These are phyloP conservation scores for Sarcophilus harrisii DNA, from an alignment of 2,797 vertebrate genomes.

Conservation along the genomic window DNA sequence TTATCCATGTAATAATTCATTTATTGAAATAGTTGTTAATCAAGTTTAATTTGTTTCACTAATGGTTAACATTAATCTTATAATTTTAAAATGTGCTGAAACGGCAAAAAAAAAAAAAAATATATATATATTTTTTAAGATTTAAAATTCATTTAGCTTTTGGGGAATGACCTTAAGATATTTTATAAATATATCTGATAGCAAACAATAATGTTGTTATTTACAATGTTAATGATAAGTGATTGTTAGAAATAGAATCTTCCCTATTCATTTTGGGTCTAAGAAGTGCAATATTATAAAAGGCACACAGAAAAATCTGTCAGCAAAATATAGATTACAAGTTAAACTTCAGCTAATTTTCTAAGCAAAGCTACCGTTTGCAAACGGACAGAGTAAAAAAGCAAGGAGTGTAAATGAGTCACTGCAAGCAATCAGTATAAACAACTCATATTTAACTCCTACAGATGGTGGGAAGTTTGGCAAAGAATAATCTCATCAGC, in stretches of 20 bases:
- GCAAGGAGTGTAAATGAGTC: conserved; percentile 3
- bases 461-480: background rate
- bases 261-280: conserved; percentile 31
- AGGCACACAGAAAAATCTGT: conserved; percentile 28
- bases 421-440: conserved; percentile 29
- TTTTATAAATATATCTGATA: conserved; percentile 40
- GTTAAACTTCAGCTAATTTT: conserved; percentile 10
- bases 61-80: background rate
- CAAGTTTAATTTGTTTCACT: background rate
- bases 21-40: background rate
- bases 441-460: conserved; percentile 22
- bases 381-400: conserved; percentile 10
- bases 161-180: conserved; percentile 30
- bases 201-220: conserved; percentile 14
- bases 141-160: conserved; percentile 41
- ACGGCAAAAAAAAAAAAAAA: background rate
- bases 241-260: conserved; percentile 41
- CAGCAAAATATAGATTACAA: conserved; percentile 14
- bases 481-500: background rate
- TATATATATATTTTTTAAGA: background rate
- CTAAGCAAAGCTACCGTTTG: too few species aligned
- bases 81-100: background rate
- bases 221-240: conserved; percentile 31
- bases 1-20: background rate
- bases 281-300: conserved; percentile 16